A percentile compares a stretch with the other conserved stretches of the same genome.
These are phyloP conservation scores for Rhabdomys pumilio DNA, from an alignment of 2,797 vertebrate genomes.

Conservation along the genomic window DNA sequence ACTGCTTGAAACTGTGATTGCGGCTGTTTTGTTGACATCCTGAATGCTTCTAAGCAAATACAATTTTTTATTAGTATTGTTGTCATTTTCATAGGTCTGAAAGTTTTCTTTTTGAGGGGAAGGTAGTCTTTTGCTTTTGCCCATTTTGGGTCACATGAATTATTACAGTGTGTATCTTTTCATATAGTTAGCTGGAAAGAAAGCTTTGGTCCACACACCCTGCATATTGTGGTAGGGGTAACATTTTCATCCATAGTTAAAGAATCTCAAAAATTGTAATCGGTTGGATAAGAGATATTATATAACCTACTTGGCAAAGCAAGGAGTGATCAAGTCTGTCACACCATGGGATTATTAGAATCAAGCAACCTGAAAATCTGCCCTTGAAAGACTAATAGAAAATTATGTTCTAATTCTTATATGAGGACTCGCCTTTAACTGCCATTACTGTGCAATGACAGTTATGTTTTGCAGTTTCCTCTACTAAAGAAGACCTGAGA, in stretches of 20 bases:
- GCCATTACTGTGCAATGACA: constrained; percentile 89
- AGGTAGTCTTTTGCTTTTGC: constrained; percentile 87
- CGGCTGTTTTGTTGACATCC: constrained; percentile 29
- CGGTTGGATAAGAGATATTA: constrained; percentile 60
- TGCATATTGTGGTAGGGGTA: constrained; percentile 87
- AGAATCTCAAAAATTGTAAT: constrained; percentile 78
- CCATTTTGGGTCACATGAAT: constrained; percentile 87
- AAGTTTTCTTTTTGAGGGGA: too few relatives aligned
- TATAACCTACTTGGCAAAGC: constrained; percentile 82
- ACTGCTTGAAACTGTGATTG: background rate
- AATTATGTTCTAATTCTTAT: constrained; percentile 84
- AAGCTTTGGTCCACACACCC: constrained; percentile 88
- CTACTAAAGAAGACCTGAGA: constrained; percentile 81
- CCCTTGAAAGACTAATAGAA: constrained; percentile 89
- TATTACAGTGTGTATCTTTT: constrained; percentile 88
- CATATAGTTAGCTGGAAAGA: constrained; percentile 88
- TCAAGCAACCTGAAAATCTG: constrained; percentile 78
- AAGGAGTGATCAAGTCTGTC: constrained; percentile 85
- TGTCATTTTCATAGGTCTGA: too few relatives aligned
- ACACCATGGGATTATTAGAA: constrained; percentile 83
- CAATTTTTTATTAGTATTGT: background rate
- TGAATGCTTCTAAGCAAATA: constrained; percentile 45
- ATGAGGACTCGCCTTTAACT: constrained; percentile 85
- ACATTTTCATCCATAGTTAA: constrained; percentile 86
- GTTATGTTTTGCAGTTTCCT: constrained; percentile 88